A percentile compares a stretch with the other conserved stretches of the same genome.
Evolutionary conservation across 2,888 invertebrate species (phyloP).

Genomic region (Allacma fusca): DNA sequence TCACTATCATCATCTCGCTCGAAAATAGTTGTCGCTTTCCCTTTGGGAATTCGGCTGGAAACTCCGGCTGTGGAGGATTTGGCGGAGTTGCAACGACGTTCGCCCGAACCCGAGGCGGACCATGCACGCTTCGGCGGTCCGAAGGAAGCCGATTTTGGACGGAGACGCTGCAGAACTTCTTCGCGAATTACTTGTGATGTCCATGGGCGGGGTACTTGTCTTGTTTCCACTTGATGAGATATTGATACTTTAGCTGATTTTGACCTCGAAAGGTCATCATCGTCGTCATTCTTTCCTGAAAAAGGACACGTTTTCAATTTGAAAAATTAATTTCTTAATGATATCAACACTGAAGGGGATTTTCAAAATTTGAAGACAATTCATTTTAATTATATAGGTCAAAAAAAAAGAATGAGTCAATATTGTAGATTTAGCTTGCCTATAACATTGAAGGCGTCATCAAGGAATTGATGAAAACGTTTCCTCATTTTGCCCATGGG

Average conservation of each 20-base stretch:
- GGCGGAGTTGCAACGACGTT: constrained; percentile 54
- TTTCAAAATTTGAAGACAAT: too few relatives aligned
- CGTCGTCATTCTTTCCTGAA: constrained; percentile 38
- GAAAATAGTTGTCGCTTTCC: constrained; percentile 19
- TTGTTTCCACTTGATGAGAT: constrained; percentile 56
- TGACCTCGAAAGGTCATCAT: constrained; percentile 47
- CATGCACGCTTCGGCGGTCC: constrained; percentile 59
- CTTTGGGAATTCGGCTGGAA: neutral
- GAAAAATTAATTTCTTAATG: neutral
- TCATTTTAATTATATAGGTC: too few relatives aligned
- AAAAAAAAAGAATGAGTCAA: too few relatives aligned
- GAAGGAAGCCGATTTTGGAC: constrained; percentile 59
- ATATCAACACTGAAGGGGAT: neutral
- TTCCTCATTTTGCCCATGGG: constrained; percentile 68
- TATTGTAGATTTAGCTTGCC: constrained; percentile 52
- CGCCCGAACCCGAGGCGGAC: constrained; percentile 51
- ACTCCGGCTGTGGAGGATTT: constrained; percentile 42
- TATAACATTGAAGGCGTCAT: constrained; percentile 77
- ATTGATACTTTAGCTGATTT: constrained; percentile 60
- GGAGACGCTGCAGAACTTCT: constrained; percentile 49
- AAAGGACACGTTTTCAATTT: neutral
- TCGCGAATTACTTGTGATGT: constrained; percentile 57
- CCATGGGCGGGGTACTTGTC: constrained; percentile 51
- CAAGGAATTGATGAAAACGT: constrained; percentile 78
- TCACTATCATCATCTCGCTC: constrained; percentile 42